phyloP scores from a whole-genome alignment of 2,113 vertebrate species.

The Ptilonorhynchus violaceus region DNA sequence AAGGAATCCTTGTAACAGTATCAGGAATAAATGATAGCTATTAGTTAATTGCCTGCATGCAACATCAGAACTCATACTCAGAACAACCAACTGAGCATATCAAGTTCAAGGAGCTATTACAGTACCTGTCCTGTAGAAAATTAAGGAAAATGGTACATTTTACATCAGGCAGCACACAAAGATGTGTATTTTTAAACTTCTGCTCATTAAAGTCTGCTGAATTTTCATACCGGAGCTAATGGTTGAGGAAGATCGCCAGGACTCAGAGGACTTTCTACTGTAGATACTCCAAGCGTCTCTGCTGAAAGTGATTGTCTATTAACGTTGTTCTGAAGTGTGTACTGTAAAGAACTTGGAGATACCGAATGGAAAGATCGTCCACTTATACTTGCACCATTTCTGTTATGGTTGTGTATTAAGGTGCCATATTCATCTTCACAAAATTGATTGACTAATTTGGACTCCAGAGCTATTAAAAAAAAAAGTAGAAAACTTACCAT shows the following conservation, averaged over 20 bases:
- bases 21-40: neutral
- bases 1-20: neutral
- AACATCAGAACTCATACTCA: neutral
- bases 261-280: constrained; percentile 1
- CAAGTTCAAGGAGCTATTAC: neutral
- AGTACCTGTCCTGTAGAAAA: neutral
- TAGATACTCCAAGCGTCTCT: constrained; percentile 19
- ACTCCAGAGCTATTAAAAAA: constrained; percentile 81
- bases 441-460: constrained; percentile 86
- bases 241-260: neutral
- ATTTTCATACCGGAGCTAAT: constrained; percentile 50
- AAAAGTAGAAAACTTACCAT: neutral
- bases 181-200: neutral
- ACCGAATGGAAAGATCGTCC: constrained; percentile 10
- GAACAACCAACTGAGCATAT: neutral
- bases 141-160: neutral
- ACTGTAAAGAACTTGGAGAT: constrained; percentile 15
- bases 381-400: constrained; percentile 69
- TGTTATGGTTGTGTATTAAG: constrained; percentile 78
- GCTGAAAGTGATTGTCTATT: constrained; percentile 9
- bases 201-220: neutral
- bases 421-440: constrained; percentile 89
- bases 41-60: neutral
- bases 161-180: neutral
- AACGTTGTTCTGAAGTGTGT: neutral